phyloP scores from a whole-genome alignment of 2,888 invertebrate genomes.

The Leucophenga maculata region DNA sequence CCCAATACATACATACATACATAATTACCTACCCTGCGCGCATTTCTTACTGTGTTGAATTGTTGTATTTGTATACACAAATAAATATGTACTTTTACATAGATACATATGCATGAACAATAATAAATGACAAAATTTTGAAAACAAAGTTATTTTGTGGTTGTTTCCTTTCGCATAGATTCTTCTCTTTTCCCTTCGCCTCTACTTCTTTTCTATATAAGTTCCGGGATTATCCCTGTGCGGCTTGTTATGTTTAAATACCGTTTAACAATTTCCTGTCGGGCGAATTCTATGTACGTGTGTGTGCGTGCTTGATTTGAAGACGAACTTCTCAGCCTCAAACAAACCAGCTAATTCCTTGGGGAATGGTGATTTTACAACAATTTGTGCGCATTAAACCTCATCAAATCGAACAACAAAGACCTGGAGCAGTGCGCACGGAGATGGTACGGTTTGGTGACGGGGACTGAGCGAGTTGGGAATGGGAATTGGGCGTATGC shows the following conservation, averaged over 20 bases:
- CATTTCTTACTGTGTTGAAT: too few relatives aligned
- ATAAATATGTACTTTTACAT: too few relatives aligned
- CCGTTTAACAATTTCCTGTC: constrained; percentile 67
- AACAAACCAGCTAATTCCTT: constrained; percentile 35
- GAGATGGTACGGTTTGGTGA: not conserved
- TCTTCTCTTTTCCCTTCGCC: not conserved
- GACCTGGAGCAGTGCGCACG: not conserved
- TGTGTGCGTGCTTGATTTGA: constrained; percentile 27
- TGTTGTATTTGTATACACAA: too few relatives aligned
- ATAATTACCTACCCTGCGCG: too few relatives aligned
- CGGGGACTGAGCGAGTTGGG: not conserved
- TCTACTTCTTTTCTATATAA: not conserved
- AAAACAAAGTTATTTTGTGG: constrained; percentile 56
- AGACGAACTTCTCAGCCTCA: constrained; percentile 31
- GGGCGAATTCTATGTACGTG: constrained; percentile 42
- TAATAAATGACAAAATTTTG: too few relatives aligned
- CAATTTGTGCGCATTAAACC: constrained; percentile 55
- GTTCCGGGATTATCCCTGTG: constrained; percentile 49
- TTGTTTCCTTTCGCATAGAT: constrained; percentile 48
- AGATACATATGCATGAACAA: too few relatives aligned
- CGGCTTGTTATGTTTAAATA: constrained; percentile 59
- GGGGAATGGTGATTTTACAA: constrained; percentile 53
- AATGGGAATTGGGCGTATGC: constrained; percentile 2
- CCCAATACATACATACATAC: too few relatives aligned
- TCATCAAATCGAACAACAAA: constrained; percentile 13